Evolutionary conservation across 1,140 invertebrate genomes (phyloP).

Genomic region (Sitobion miscanthi): DNA sequence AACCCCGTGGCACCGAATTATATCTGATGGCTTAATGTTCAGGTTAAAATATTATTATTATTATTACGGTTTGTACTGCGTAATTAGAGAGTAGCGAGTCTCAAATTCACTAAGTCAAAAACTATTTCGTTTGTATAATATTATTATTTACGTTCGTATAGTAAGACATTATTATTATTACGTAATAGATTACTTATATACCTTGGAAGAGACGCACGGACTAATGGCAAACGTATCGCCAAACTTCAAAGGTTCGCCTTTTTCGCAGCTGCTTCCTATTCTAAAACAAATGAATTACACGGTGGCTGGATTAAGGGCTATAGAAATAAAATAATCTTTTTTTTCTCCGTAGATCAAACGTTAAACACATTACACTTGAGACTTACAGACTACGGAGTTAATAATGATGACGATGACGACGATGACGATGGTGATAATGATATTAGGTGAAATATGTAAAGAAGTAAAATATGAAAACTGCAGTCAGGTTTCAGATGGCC

Average conservation of each 20-base stretch:
- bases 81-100: conserved; percentile 5
- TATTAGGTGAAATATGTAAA: not conserved
- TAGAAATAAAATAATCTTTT: not conserved
- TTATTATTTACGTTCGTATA: not conserved
- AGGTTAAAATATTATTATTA: not conserved
- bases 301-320: not conserved
- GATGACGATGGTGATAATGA: no score
- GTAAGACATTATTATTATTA: not conserved
- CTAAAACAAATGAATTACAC: conserved; percentile 17
- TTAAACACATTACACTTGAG: not conserved
- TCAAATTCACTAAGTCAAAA: not conserved
- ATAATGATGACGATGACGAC: not conserved
- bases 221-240: conserved; percentile 26
- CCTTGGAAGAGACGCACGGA: conserved; percentile 1
- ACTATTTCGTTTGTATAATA: not conserved
- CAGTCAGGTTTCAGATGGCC: not conserved
- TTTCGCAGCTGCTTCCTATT: not conserved
- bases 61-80: not conserved
- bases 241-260: conserved; percentile 38
- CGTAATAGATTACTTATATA: not conserved
- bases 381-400: not conserved
- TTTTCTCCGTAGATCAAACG: not conserved
- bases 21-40: not conserved
- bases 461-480: not conserved
- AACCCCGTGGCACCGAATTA: not conserved